A percentile compares a stretch with the other conserved stretches of the same genome.
phyloP scores from a whole-genome alignment of 1,140 invertebrate genomes.

The Luehdorfia chinensis region DNA sequence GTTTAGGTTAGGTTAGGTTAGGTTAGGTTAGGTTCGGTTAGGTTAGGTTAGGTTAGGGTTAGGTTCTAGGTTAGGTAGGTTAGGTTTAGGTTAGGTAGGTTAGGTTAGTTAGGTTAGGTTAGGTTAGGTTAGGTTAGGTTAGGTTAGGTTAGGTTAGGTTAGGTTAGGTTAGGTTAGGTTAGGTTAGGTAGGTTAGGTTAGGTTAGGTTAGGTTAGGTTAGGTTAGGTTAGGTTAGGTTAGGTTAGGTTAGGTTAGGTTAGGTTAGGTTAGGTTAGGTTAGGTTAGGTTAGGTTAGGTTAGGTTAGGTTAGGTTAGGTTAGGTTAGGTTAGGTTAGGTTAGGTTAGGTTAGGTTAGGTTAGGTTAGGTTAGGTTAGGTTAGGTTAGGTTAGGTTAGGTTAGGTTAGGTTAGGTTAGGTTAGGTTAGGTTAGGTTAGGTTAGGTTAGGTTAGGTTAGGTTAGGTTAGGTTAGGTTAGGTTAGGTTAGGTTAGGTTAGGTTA shows the following conservation, averaged over 20 bases:
- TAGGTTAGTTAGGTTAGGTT: conserved; percentile 18
- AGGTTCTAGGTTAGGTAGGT: conserved; percentile 20
- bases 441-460: conserved; percentile 28
- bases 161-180: conserved; percentile 21
- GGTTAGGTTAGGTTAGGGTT: conserved; percentile 18
- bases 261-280: conserved; percentile 27
- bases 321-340: conserved; percentile 23
- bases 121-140: conserved; percentile 24
- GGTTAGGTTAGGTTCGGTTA: conserved; percentile 16
- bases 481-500: conserved; percentile 22
- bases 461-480: conserved; percentile 25
- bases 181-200: conserved; percentile 19
- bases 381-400: conserved; percentile 35
- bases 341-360: conserved; percentile 26
- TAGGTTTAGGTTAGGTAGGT: conserved; percentile 20
- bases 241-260: conserved; percentile 29
- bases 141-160: conserved; percentile 12
- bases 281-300: conserved; percentile 28
- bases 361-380: conserved; percentile 42
- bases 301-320: conserved; percentile 15
- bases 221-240: conserved; percentile 29
- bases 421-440: conserved; percentile 27
- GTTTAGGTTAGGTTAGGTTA: too few species aligned
- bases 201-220: conserved; percentile 27
- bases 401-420: conserved; percentile 22